Evolutionary conservation across 2,888 invertebrate species (phyloP).

Genomic region (Rhingia campestris): DNA sequence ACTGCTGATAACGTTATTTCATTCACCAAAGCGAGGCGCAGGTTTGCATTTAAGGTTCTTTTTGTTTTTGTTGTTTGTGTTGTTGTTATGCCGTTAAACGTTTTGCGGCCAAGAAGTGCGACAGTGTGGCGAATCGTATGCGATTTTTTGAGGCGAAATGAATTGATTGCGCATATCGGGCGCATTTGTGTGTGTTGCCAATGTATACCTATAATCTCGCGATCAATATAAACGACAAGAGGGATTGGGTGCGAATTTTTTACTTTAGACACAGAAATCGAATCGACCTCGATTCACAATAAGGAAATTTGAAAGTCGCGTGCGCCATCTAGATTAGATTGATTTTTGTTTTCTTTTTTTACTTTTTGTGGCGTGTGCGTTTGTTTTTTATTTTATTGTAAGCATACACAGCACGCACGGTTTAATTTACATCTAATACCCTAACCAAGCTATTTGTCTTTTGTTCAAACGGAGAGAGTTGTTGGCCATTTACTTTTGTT

Average conservation of each 20-base stretch:
- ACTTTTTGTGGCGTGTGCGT: not conserved
- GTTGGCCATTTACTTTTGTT: constrained; percentile 22
- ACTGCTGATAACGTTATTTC: constrained; percentile 64
- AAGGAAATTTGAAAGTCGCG: constrained; percentile 59
- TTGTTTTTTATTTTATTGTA: constrained; percentile 27
- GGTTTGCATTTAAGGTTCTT: constrained; percentile 51
- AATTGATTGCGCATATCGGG: constrained; percentile 31
- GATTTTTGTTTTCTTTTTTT: constrained; percentile 2
- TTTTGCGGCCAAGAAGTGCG: constrained; percentile 5
- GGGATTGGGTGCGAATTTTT: not conserved
- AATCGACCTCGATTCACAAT: constrained; percentile 59
- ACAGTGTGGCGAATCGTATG: constrained; percentile 3
- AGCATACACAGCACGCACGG: not conserved
- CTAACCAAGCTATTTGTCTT: not conserved
- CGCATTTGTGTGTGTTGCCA: constrained; percentile 10
- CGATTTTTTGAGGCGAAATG: constrained; percentile 22
- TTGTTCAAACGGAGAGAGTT: constrained; percentile 38
- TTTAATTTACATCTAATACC: not conserved
- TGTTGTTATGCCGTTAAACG: constrained; percentile 53
- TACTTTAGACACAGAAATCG: constrained; percentile 27
- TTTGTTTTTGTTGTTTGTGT: not conserved
- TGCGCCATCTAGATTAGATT: constrained; percentile 52
- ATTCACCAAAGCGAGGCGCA: constrained; percentile 63
- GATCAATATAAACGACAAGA: constrained; percentile 35
- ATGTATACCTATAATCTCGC: constrained; percentile 10